These are phyloP conservation scores for Diprion similis DNA, from an alignment of 1,140 invertebrate genomes.

Conservation along the genomic window DNA sequence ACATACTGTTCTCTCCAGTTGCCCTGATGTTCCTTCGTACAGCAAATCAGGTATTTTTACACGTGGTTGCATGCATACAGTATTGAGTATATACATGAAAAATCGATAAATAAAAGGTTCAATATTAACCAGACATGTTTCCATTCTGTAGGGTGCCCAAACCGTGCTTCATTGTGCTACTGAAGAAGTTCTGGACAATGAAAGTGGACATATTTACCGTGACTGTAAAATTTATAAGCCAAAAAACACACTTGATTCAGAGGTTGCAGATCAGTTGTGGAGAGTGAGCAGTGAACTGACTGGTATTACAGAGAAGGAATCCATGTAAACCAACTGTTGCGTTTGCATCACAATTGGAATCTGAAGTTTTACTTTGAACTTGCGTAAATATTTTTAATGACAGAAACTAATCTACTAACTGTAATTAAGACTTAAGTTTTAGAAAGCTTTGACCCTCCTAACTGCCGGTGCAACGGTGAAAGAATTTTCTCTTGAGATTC, in stretches of 20 bases:
- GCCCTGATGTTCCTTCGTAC: slow-evolving; percentile 75
- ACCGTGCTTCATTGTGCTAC: slow-evolving; percentile 79
- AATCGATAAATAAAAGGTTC: slow-evolving; percentile 2
- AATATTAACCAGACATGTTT: slow-evolving; percentile 5
- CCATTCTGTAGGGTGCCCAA: slow-evolving; percentile 71
- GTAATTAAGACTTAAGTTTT: neutral
- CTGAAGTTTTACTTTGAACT: neutral
- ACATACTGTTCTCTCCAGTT: slow-evolving; percentile 72
- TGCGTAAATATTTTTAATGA: neutral
- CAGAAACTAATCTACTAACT: too few species aligned
- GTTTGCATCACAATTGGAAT: neutral
- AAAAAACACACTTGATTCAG: slow-evolving; percentile 67
- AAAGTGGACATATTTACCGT: slow-evolving; percentile 74
- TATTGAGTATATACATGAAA: slow-evolving; percentile 11
- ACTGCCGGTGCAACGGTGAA: neutral
- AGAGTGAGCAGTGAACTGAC: slow-evolving; percentile 68
- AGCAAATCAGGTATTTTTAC: slow-evolving; percentile 70
- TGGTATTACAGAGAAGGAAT: slow-evolving; percentile 23
- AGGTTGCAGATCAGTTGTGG: slow-evolving; percentile 74
- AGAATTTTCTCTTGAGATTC: neutral
- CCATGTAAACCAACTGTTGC: too few species aligned
- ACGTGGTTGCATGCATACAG: slow-evolving; percentile 12
- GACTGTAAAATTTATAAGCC: slow-evolving; percentile 74
- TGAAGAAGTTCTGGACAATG: slow-evolving; percentile 67
- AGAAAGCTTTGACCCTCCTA: neutral